A percentile compares a stretch with the other conserved stretches of the same genome.
Evolutionary conservation across 1,140 invertebrate genomes (phyloP).

Genomic region (Ylistrum balloti): DNA sequence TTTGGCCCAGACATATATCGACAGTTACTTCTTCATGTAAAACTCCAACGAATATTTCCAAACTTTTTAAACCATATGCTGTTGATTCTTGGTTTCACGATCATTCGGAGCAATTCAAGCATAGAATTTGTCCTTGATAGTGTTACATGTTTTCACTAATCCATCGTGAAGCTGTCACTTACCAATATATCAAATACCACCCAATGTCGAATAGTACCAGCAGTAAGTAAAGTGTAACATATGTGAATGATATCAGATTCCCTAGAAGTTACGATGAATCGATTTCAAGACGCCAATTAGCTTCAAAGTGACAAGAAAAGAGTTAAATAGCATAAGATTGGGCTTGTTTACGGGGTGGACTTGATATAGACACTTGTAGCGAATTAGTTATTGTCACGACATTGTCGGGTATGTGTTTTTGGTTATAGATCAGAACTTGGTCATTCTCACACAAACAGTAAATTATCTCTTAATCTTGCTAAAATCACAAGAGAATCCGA

Average conservation of each 20-base stretch:
- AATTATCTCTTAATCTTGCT: slow-evolving; percentile 28
- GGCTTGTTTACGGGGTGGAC: background rate
- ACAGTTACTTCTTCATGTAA: too few species aligned
- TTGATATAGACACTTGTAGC: background rate
- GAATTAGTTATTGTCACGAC: background rate
- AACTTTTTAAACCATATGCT: too few species aligned
- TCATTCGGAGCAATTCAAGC: too few species aligned
- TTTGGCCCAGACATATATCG: too few species aligned
- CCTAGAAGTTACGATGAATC: background rate
- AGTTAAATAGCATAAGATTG: slow-evolving; percentile 35
- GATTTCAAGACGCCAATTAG: slow-evolving; percentile 27
- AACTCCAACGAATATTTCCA: too few species aligned
- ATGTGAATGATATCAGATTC: background rate
- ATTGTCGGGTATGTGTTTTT: background rate
- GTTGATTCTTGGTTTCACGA: too few species aligned
- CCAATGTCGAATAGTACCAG: background rate
- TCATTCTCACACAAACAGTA: background rate
- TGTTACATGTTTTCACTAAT: too few species aligned
- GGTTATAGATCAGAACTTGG: background rate
- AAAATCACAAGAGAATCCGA: slow-evolving; percentile 39
- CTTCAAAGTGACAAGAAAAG: slow-evolving; percentile 29
- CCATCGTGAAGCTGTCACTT: background rate
- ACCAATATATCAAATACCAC: background rate
- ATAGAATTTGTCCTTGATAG: too few species aligned
- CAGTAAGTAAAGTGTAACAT: background rate